Base-by-base conservation (phyloP, 2,888 invertebrate species). In the Caenorhabditis sinica region DNA sequence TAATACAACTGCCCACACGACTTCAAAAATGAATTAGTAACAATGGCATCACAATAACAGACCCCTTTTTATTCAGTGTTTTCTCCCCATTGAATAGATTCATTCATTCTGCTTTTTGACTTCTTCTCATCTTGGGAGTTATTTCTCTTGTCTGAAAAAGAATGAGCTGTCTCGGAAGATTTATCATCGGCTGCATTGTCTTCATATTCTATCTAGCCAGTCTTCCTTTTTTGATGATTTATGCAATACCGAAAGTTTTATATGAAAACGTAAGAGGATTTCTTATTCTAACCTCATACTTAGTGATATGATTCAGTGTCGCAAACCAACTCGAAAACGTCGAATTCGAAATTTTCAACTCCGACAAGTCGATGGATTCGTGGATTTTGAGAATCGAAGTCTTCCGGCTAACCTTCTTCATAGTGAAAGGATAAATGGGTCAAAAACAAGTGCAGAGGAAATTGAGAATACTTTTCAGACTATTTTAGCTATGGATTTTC, bases 1-100 rank as follows among this genome's bases (percentile, higher is more conserved):
- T 23, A n/a, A 17, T 68, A 68, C 68, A 68, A 68, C 53, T 53
- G 68, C 68, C 68, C 68, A 68, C 68, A 51, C 51, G 51, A 68
- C 49, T 68, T 45, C 65, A 65, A 65, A 65, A 65, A 13, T 28
- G 45, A 28, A 63, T 43, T 17, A 17, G 43, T 23, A 51, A 51
- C 51, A n/a, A 23, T 23, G 51, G 11, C n/a, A 25, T 56, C 53
- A 56, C 28, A 28, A 56, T 11, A 56, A 56, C 53, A 56, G 25
- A 30, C n/a, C 33, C 20, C 33, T n/a, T 60, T 60, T 56, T 28
- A 15, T 56, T 28, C 56, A 13, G 40, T 43, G n/a, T 23, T 63
- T 36, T 43, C n/a, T n/a, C n/a, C 23, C 15, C 28, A 28, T 28
- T 45, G 45, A 65, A 45, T 45, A 45, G 65, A 45, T n/a, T 30